phyloP scores from a whole-genome alignment of 1,140 invertebrate genomes.

The Zeugodacus cucurbitae region DNA sequence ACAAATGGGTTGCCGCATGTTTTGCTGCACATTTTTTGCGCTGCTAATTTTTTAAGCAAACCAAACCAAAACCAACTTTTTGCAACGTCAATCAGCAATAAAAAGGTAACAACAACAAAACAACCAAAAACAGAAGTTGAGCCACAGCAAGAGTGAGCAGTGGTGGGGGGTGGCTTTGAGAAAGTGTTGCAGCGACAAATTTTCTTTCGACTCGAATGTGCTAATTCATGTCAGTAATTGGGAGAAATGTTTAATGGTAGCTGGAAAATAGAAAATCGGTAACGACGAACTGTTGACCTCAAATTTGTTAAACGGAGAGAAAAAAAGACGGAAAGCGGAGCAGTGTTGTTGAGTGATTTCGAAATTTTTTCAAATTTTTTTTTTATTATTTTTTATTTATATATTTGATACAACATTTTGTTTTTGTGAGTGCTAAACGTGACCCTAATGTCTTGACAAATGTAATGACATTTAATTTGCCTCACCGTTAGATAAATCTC shows the following conservation, averaged over 20 bases:
- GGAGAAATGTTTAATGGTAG: constrained; percentile 8
- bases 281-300: neutral
- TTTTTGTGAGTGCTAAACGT: neutral
- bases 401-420: neutral
- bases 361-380: neutral
- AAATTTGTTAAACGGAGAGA: neutral
- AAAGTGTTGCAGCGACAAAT: constrained; percentile 38
- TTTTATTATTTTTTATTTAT: neutral
- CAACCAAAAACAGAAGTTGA: neutral
- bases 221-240: constrained; percentile 36
- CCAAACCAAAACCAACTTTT: neutral
- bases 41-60: neutral
- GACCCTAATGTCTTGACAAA: neutral
- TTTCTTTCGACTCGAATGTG: neutral
- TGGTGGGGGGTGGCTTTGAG: neutral
- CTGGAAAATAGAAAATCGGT: neutral
- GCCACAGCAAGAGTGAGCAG: neutral
- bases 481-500: neutral
- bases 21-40: neutral
- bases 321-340: neutral
- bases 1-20: neutral
- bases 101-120: neutral
- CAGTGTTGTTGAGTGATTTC: neutral
- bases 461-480: constrained; percentile 34
- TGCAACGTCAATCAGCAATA: neutral